Conservation (phyloP, 2,888 invertebrate species). For the Malacosoma neustria region DNA sequence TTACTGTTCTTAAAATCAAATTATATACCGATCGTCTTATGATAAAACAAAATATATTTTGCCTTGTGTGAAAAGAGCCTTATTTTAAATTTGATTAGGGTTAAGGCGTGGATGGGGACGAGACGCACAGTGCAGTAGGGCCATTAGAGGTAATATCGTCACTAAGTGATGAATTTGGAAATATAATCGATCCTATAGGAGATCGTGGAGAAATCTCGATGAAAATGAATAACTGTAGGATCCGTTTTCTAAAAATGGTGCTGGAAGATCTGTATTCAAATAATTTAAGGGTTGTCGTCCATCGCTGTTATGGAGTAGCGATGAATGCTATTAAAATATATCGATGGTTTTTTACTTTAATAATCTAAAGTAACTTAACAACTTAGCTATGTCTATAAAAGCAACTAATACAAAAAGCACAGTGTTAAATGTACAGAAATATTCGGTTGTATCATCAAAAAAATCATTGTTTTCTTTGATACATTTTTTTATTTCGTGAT, state of each 20-base stretch:
- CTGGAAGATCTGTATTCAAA: slow-evolving; percentile 64
- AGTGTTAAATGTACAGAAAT: no score
- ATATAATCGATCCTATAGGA: background rate
- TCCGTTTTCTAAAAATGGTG: slow-evolving; percentile 49
- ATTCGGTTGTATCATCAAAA: no score
- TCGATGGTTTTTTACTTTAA: no score
- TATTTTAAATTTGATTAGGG: slow-evolving; percentile 46
- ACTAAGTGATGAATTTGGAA: background rate
- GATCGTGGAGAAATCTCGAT: slow-evolving; percentile 18
- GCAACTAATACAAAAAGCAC: no score
- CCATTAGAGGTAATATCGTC: slow-evolving; percentile 20
- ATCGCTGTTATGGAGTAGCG: slow-evolving; percentile 25
- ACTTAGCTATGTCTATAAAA: no score
- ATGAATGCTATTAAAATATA: no score
- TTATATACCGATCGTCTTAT: slow-evolving; percentile 27
- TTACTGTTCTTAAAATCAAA: slow-evolving; percentile 22
- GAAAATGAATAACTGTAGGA: slow-evolving; percentile 27
- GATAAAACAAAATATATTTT: slow-evolving; percentile 28
- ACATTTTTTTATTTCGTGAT: no score
- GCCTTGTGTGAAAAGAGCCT: slow-evolving; percentile 55
- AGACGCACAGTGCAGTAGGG: slow-evolving; percentile 24
- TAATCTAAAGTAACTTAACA: no score
- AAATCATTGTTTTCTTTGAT: no score
- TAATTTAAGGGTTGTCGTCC: slow-evolving; percentile 33
- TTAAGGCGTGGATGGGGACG: slow-evolving; percentile 59